Evolutionary conservation across 2,113 vertebrate genomes (phyloP).

Genomic region (Catagonus wagneri): DNA sequence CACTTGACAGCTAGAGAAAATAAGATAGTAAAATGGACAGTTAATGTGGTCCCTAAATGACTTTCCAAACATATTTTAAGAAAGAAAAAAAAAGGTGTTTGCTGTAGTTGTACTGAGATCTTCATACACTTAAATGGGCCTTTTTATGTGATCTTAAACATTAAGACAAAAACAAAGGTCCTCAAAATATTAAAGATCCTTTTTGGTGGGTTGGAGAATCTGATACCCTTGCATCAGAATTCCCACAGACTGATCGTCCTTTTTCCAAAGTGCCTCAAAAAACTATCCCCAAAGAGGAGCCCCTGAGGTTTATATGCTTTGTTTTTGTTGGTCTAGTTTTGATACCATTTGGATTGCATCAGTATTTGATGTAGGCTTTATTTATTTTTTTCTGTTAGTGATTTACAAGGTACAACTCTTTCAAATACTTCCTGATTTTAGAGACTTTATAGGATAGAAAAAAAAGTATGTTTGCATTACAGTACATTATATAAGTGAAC

Average conservation of each 20-base stretch:
- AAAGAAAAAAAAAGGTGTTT: constrained; percentile 54
- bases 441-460: not conserved
- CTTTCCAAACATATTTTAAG: not conserved
- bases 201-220: constrained; percentile 63
- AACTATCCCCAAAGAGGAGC: constrained; percentile 59
- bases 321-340: constrained; percentile 43
- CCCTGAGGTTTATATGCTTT: constrained; percentile 39
- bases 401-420: not conserved
- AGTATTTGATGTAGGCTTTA: constrained; percentile 41
- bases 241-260: constrained; percentile 64
- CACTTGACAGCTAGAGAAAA: not conserved
- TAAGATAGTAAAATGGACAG: not conserved
- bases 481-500: not conserved
- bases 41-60: not conserved
- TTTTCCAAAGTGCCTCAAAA: constrained; percentile 74
- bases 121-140: constrained; percentile 41
- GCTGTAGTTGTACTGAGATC: not conserved
- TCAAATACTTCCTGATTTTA: not conserved
- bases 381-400: constrained; percentile 7
- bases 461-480: not conserved
- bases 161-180: constrained; percentile 33
- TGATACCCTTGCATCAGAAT: constrained; percentile 71
- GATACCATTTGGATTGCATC: not conserved
- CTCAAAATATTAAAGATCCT: not conserved
- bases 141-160: constrained; percentile 33